A percentile compares a stretch with the other conserved stretches of the same genome.
Evolutionary conservation across 2,888 invertebrate genomes (phyloP).

Genomic region (Rotaria magnacalcarata): DNA sequence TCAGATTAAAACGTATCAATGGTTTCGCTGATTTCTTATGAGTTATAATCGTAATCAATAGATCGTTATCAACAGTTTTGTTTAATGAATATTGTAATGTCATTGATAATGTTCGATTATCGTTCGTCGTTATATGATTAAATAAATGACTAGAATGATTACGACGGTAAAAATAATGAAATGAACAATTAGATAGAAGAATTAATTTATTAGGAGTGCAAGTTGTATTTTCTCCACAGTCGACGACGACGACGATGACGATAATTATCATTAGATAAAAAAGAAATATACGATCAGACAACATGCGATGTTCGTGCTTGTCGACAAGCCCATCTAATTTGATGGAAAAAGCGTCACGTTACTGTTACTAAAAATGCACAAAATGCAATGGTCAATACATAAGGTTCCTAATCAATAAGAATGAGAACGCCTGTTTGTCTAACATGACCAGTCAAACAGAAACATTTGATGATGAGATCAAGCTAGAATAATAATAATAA

Average conservation of each 20-base stretch:
- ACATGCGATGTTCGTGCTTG: not conserved
- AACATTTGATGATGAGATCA: constrained; percentile 31
- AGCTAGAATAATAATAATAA: constrained; percentile 19
- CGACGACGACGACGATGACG: not conserved
- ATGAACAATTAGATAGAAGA: not conserved
- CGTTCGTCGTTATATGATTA: not conserved
- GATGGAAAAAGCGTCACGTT: not conserved
- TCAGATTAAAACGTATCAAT: not conserved
- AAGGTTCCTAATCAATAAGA: not conserved
- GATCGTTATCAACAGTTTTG: not conserved
- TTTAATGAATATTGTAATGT: not conserved
- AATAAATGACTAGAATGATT: not conserved
- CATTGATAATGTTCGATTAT: constrained; percentile 18
- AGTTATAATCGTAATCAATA: not conserved
- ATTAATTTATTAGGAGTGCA: not conserved
- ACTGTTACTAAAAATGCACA: not conserved
- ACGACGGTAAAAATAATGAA: not conserved
- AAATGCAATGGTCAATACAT: not conserved
- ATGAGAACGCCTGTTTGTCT: constrained; percentile 2
- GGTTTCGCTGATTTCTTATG: not conserved
- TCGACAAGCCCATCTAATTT: not conserved
- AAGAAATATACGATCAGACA: not conserved
- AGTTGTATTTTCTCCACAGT: not conserved
- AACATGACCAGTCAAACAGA: constrained; percentile 1
- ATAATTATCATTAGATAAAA: not conserved